These are phyloP conservation scores for Sceloporus tristichus DNA, from an alignment of 2,113 vertebrate genomes.

Conservation along the genomic window DNA sequence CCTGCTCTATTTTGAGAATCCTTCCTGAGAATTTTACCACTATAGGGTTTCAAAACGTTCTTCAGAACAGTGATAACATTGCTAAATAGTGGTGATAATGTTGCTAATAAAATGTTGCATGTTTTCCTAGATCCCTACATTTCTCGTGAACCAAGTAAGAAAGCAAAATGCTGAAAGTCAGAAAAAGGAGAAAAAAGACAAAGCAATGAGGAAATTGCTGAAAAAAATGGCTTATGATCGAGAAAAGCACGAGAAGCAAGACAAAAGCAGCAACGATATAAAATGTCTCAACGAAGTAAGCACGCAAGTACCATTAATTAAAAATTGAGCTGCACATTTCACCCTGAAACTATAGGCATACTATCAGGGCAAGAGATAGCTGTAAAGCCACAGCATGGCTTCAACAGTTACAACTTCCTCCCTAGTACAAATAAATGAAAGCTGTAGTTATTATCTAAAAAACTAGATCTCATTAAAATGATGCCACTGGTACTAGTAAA, in stretches of 20 bases:
- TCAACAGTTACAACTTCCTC: neutral
- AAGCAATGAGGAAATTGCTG: slow-evolving; percentile 90
- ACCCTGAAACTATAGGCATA: neutral
- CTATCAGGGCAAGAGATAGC: too few species aligned
- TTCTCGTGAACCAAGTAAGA: slow-evolving; percentile 94
- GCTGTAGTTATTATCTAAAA: neutral
- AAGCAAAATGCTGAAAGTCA: slow-evolving; percentile 90
- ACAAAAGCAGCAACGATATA: slow-evolving; percentile 80
- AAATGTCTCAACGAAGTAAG: slow-evolving; percentile 81
- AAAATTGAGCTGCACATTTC: neutral
- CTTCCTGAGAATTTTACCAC: neutral
- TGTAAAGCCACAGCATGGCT: too few species aligned
- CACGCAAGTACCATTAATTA: neutral
- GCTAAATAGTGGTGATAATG: neutral
- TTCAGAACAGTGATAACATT: neutral
- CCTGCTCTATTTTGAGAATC: neutral
- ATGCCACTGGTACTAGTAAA: neutral
- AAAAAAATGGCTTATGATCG: slow-evolving; percentile 95
- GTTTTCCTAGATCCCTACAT: slow-evolving; percentile 90
- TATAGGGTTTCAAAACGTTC: slow-evolving; percentile 8
- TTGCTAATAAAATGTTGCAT: slow-evolving; percentile 23
- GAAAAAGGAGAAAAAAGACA: slow-evolving; percentile 87
- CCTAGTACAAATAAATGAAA: neutral
- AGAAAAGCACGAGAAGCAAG: slow-evolving; percentile 84
- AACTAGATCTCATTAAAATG: neutral